A percentile compares a stretch with the other conserved stretches of the same genome.
Conservation (phyloP, 2,888 invertebrate species). For the Parelbella ahira region DNA sequence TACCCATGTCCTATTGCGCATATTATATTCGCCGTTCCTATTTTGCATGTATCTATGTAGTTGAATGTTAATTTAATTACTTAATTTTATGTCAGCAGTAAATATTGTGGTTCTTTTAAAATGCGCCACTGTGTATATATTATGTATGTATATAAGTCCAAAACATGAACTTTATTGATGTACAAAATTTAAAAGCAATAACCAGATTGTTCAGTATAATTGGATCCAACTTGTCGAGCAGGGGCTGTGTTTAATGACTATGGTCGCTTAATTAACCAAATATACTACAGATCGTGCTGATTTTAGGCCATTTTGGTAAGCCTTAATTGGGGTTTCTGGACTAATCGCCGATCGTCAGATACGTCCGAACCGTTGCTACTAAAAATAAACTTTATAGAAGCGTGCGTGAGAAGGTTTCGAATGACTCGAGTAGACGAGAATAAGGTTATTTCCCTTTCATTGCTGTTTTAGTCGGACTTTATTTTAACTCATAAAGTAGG, state of each 20-base stretch:
- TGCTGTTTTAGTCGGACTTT: conserved; percentile 58
- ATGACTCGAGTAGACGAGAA: conserved; percentile 55
- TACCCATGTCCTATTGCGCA: too few relatives aligned
- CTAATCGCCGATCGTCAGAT: conserved; percentile 66
- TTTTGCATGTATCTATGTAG: too few relatives aligned
- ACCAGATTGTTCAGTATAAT: conserved; percentile 45
- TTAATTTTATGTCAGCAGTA: too few relatives aligned
- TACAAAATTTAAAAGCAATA: conserved; percentile 35
- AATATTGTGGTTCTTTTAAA: too few relatives aligned
- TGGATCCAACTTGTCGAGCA: conserved; percentile 47
- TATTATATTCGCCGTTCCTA: too few relatives aligned
- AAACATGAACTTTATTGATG: neutral
- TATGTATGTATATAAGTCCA: too few relatives aligned
- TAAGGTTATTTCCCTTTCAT: conserved; percentile 72
- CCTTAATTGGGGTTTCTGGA: conserved; percentile 61
- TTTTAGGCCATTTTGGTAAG: conserved; percentile 49
- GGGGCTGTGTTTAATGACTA: conserved; percentile 35
- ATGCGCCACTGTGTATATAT: too few relatives aligned
- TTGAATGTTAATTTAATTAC: too few relatives aligned
- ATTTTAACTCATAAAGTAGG: conserved; percentile 44
- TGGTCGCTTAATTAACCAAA: conserved; percentile 46
- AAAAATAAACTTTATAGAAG: conserved; percentile 71
- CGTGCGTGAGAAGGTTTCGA: conserved; percentile 66
- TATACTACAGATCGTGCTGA: conserved; percentile 46
- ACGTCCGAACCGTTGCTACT: conserved; percentile 48